These are phyloP conservation scores for Kradibia gibbosae DNA, from an alignment of 1,140 invertebrate genomes.

Conservation along the genomic window DNA sequence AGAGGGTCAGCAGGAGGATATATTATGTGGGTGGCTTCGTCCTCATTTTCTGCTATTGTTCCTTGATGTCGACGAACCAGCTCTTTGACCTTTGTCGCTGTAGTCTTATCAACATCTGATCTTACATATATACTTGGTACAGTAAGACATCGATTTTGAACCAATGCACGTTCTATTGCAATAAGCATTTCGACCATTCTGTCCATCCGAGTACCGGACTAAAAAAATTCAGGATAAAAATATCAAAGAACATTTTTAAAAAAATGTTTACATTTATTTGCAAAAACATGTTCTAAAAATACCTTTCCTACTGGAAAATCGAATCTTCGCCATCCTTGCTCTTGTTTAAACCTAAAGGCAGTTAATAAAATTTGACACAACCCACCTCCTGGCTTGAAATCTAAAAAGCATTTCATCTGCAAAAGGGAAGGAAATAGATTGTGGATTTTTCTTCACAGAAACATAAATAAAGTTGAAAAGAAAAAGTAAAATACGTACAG, in stretches of 20 bases:
- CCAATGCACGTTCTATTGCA: constrained; percentile 89
- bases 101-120: constrained; percentile 89
- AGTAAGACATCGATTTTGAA: constrained; percentile 85
- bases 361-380: constrained; percentile 94
- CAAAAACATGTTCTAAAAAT: constrained; percentile 53
- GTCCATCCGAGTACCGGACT: constrained; percentile 92
- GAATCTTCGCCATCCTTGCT: constrained; percentile 95
- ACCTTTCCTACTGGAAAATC: constrained; percentile 90
- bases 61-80: constrained; percentile 91
- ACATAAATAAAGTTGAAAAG: constrained; percentile 13
- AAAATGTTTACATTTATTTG: too few relatives aligned
- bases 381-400: constrained; percentile 93
- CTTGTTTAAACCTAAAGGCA: constrained; percentile 95
- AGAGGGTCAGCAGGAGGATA: constrained; percentile 87
- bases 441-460: neutral
- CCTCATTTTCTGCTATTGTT: constrained; percentile 84
- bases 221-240: constrained; percentile 55
- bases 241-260: constrained; percentile 13
- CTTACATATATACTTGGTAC: constrained; percentile 87
- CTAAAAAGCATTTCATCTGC: constrained; percentile 94
- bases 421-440: constrained; percentile 56
- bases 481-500: constrained; percentile 76
- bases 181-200: constrained; percentile 95
- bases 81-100: constrained; percentile 87
- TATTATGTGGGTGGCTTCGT: constrained; percentile 93